These are phyloP conservation scores for Tenthredo scrophulariae DNA, from an alignment of 2,888 invertebrate species.

Conservation along the genomic window DNA sequence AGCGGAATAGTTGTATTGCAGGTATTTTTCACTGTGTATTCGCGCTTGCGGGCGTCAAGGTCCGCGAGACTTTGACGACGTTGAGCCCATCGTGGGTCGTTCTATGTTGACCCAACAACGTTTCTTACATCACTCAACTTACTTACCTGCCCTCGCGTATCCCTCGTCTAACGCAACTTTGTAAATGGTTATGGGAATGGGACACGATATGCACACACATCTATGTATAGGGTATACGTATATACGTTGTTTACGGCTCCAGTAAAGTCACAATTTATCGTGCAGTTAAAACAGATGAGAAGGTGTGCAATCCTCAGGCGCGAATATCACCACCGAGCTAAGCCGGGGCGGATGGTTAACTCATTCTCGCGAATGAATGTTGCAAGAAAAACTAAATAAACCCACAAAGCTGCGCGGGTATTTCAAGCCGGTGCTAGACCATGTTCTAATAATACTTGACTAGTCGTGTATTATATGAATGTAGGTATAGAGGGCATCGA, in stretches of 20 bases:
- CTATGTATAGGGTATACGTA: not conserved
- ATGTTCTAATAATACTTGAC: slow-evolving; percentile 48
- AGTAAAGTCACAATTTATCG: slow-evolving; percentile 21
- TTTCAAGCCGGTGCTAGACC: slow-evolving; percentile 41
- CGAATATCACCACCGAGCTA: slow-evolving; percentile 28
- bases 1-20: slow-evolving; percentile 21
- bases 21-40: slow-evolving; percentile 30
- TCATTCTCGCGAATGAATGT: slow-evolving; percentile 28
- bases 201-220: slow-evolving; percentile 34
- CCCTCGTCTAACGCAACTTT: not conserved
- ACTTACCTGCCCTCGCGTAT: slow-evolving; percentile 39
- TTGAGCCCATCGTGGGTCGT: not conserved
- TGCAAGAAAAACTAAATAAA: slow-evolving; percentile 51
- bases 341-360: slow-evolving; percentile 21
- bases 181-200: slow-evolving; percentile 6
- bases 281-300: not conserved
- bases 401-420: slow-evolving; percentile 32
- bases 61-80: not conserved
- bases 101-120: slow-evolving; percentile 5
- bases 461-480: slow-evolving; percentile 7
- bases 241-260: not conserved
- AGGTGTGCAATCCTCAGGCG: slow-evolving; percentile 5
- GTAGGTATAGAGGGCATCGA: slow-evolving; percentile 32
- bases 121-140: slow-evolving; percentile 35
- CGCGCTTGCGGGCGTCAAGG: not conserved